Conservation (phyloP, 1,140 invertebrate species). For the Amphibalanus amphitrite region DNA sequence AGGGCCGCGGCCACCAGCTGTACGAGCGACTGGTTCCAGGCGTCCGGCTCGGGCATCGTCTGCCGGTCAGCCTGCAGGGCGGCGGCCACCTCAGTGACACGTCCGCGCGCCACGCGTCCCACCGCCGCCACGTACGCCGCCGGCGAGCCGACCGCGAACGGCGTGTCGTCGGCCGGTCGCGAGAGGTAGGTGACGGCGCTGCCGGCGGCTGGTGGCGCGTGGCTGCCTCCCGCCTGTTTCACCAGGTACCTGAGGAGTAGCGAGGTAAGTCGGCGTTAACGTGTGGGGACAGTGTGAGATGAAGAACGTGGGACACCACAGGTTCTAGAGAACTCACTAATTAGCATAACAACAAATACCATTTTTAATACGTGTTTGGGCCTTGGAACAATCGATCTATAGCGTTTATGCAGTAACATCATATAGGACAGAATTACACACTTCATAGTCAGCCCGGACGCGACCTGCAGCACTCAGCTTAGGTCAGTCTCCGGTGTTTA, state of each 20-base stretch:
- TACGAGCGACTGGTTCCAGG: neutral
- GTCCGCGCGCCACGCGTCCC: neutral
- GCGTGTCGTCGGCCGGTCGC: neutral
- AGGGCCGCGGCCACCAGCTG: neutral
- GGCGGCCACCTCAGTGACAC: neutral
- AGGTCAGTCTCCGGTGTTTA: too few relatives aligned
- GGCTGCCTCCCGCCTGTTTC: conserved; percentile 3
- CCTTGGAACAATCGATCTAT: too few relatives aligned
- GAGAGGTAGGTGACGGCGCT: conserved; percentile 1
- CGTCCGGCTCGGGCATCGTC: neutral
- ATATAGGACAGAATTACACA: too few relatives aligned
- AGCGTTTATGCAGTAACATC: too few relatives aligned
- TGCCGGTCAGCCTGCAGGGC: neutral
- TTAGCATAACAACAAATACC: too few relatives aligned
- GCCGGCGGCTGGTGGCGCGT: neutral
- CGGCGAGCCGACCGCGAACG: neutral
- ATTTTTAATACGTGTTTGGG: too few relatives aligned
- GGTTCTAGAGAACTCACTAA: too few relatives aligned
- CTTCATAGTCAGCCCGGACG: too few relatives aligned
- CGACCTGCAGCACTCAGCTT: too few relatives aligned
- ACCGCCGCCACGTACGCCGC: neutral
- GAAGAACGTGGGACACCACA: too few relatives aligned
- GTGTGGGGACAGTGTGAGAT: too few relatives aligned
- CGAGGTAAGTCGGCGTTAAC: too few relatives aligned
- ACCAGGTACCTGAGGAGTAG: conserved; percentile 10